Base-by-base conservation (phyloP, 1,140 invertebrate species). In the Papilio dardanus region DNA sequence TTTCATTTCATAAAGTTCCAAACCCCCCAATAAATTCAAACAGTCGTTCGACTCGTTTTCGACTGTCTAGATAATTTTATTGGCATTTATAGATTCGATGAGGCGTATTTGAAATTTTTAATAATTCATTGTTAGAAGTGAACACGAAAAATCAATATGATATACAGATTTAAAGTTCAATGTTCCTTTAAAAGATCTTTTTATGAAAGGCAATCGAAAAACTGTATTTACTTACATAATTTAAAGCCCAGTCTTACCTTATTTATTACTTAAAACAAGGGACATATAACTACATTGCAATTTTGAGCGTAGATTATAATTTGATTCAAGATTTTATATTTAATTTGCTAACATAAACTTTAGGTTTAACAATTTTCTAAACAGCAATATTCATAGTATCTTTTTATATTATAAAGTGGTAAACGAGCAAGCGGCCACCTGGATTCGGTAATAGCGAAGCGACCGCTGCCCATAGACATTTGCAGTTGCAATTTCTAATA, bases 41-140 rank as follows among this genome's bases (percentile, higher is more conserved):
- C 42, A 71, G 69, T 71, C 40, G 69, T 50, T 46, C 28, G 31
- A 73, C 71, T 54, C 30, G 28, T 73, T 73, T 73, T 50, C 71
- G 30, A 58, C 31, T 73, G 71, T 71, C 46, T 73, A 58, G 71
- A 46, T 50, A 73, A 58, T 73, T 50, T 73, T 73, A 73, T 73
- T 73, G 33, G 46, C 71, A 73, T 73, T 73, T 73, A 58, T 31
- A 58, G 71, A 73, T 73, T 73, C 71, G 71, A 58, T 58, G 71
- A 58, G 46, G 30, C 16, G 24, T 35, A 31, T 73, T 73, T 35
- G 71, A 21, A 40, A 71, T 58, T 73, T 33, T 58, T 31, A 54
- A 73, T 69, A 73, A 54, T 58, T 73, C 46, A 58, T 58, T 35
- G 42, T 73, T 73, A 37, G 65, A 37, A 68, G 8, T 21, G 67